Percentiles rank a stretch among this genome's conserved stretches.
Evolutionary conservation across 2,888 invertebrate species (phyloP).

Genomic region (Steinernema hermaphroditum): DNA sequence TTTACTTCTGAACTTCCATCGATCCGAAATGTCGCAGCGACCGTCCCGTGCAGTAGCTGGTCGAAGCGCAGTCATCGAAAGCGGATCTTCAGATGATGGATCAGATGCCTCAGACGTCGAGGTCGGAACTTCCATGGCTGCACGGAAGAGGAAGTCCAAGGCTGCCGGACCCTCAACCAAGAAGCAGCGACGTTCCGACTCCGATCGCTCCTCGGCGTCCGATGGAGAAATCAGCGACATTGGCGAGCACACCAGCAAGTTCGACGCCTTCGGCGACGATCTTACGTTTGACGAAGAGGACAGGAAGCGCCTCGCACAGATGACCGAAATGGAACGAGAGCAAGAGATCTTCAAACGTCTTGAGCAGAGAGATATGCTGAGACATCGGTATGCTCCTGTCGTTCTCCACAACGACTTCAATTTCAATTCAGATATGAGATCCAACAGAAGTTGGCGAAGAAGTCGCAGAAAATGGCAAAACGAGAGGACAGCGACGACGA

Average conservation of each 20-base stretch:
- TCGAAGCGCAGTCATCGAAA: constrained; percentile 20
- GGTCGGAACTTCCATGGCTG: background rate
- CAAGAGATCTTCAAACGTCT: constrained; percentile 94
- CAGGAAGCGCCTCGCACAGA: constrained; percentile 80
- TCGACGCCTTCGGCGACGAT: constrained; percentile 73
- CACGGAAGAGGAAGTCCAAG: constrained; percentile 4
- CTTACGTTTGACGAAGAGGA: constrained; percentile 96
- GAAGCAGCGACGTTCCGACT: constrained; percentile 12
- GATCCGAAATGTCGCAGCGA: constrained; percentile 17
- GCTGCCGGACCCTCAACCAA: background rate
- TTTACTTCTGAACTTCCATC: background rate
- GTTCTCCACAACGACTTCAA: background rate
- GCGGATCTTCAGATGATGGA: constrained; percentile 21
- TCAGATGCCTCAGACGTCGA: constrained; percentile 17
- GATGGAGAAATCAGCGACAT: constrained; percentile 18
- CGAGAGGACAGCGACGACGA: constrained; percentile 27
- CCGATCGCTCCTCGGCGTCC: background rate
- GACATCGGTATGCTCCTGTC: constrained; percentile 69
- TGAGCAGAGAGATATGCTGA: constrained; percentile 88
- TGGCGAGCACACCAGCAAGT: constrained; percentile 5
- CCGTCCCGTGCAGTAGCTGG: constrained; percentile 14
- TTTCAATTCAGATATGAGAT: constrained; percentile 31
- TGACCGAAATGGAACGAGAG: constrained; percentile 95
- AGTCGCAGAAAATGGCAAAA: constrained; percentile 32
- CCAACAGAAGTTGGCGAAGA: constrained; percentile 32